These are phyloP conservation scores for Pseudomyrmex dendroicus DNA, from an alignment of 1,140 invertebrate genomes.

Conservation along the genomic window DNA sequence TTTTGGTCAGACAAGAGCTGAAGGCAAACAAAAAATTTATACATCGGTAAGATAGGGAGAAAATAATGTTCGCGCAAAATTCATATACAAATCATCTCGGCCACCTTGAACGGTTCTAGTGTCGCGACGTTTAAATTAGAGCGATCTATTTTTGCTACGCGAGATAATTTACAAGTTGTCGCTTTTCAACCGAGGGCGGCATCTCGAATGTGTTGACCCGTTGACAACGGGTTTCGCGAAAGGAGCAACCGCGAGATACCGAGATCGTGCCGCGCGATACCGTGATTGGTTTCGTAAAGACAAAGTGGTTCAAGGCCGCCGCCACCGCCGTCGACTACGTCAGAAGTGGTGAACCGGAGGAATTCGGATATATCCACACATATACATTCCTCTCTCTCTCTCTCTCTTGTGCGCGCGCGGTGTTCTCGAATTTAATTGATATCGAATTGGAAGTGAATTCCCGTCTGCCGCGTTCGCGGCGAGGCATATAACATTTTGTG, in stretches of 20 bases:
- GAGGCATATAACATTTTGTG: no score
- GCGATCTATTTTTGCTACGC: constrained; percentile 5
- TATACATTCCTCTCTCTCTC: no score
- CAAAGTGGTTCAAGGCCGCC: constrained; percentile 64
- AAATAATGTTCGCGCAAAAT: no score
- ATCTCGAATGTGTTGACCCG: constrained; percentile 48
- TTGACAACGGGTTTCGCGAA: neutral
- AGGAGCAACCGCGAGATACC: constrained; percentile 31
- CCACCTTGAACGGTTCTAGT: neutral
- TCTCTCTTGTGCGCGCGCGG: neutral
- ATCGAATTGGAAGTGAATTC: constrained; percentile 40
- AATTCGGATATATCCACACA: constrained; percentile 56
- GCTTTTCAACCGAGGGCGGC: neutral
- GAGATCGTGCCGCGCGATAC: constrained; percentile 34
- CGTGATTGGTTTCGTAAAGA: constrained; percentile 26
- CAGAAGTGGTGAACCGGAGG: constrained; percentile 53
- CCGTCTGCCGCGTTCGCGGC: neutral
- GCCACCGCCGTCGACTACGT: neutral
- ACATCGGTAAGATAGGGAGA: no score
- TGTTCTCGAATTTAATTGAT: constrained; percentile 40
- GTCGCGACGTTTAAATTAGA: constrained; percentile 5
- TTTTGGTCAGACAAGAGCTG: no score
- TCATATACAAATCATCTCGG: neutral
- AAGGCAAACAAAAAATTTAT: no score
- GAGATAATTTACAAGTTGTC: neutral